Conservation (phyloP, 1,140 invertebrate genomes). For the Tenebrio molitor region DNA sequence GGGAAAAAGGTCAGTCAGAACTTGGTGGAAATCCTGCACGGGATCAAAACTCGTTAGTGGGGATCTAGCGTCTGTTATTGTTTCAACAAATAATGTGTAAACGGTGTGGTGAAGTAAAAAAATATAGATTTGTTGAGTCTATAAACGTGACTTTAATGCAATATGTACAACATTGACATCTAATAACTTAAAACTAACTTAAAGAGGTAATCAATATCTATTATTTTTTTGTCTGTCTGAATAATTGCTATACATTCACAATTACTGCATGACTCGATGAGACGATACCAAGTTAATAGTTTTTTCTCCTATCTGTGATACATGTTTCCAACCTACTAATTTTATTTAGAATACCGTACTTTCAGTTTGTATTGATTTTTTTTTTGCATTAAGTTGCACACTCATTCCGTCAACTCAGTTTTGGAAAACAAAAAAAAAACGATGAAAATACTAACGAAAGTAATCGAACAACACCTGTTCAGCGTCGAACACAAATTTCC, state of each 20-base stretch:
- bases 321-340: slow-evolving; percentile 29
- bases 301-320: slow-evolving; percentile 32
- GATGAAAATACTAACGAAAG: slow-evolving; percentile 12
- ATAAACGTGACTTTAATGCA: slow-evolving; percentile 60
- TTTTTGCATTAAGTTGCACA: slow-evolving; percentile 11
- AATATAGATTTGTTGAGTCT: no score
- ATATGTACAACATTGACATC: slow-evolving; percentile 61
- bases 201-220: slow-evolving; percentile 54
- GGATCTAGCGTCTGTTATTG: no score
- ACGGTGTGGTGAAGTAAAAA: no score
- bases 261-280: slow-evolving; percentile 37
- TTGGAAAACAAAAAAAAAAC: no score
- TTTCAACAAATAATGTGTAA: no score
- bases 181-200: slow-evolving; percentile 55
- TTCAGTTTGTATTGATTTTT: slow-evolving; percentile 27
- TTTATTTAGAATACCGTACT: slow-evolving; percentile 39
- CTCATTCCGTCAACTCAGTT: no score
- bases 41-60: slow-evolving; percentile 57
- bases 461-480: slow-evolving; percentile 10
- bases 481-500: slow-evolving; percentile 4
- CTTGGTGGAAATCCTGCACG: slow-evolving; percentile 59
- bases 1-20: slow-evolving; percentile 57
- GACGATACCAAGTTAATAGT: slow-evolving; percentile 23
- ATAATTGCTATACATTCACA: slow-evolving; percentile 47
- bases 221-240: slow-evolving; percentile 43